phyloP scores from a whole-genome alignment of 1,140 invertebrate genomes.

The Orchesella cincta region DNA sequence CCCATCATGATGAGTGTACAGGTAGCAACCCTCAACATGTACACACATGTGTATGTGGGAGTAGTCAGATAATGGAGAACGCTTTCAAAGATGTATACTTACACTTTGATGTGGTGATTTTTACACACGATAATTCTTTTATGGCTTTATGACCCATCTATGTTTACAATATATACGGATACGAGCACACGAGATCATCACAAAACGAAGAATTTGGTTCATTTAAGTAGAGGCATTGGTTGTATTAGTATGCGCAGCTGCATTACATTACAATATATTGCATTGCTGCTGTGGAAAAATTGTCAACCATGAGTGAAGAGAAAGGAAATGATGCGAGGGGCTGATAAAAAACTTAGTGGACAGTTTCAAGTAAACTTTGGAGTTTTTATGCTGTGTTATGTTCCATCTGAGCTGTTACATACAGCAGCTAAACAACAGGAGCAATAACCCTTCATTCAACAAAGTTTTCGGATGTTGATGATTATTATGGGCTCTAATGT shows the following conservation, averaged over 20 bases:
- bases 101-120: constrained; percentile 8
- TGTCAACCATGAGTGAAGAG: neutral
- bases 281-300: neutral
- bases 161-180: neutral
- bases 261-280: neutral
- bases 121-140: constrained; percentile 22
- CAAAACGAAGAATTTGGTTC: neutral
- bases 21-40: neutral
- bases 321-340: neutral
- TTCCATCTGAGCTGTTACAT: neutral
- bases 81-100: neutral
- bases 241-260: neutral
- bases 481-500: neutral
- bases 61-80: neutral
- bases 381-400: neutral
- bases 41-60: neutral
- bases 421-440: neutral
- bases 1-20: neutral
- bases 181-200: neutral
- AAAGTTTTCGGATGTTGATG: neutral
- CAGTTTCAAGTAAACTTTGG: neutral
- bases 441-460: neutral
- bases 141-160: neutral
- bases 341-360: neutral
- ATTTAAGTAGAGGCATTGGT: neutral